Evolutionary conservation across 2,888 invertebrate genomes (phyloP).

Genomic region (Sinopyrophorus schimmeli): DNA sequence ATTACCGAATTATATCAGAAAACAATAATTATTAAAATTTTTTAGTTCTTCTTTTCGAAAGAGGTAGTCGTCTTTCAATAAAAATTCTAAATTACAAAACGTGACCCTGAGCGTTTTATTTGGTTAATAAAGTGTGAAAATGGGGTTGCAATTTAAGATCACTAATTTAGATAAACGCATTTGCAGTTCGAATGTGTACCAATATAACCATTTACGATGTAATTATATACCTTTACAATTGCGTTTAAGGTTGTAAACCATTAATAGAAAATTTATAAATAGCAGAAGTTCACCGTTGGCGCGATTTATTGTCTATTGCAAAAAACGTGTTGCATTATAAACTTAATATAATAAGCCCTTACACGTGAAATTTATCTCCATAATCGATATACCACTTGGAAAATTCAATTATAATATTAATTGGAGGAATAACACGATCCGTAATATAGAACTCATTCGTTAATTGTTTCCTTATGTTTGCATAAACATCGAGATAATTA

Average conservation of each 20-base stretch:
- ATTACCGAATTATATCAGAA: too few species aligned
- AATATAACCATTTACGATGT: conserved; percentile 1
- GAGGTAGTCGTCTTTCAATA: too few species aligned
- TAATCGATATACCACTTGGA: not conserved
- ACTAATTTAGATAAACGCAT: conserved; percentile 14
- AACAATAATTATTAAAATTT: too few species aligned
- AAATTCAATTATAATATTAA: not conserved
- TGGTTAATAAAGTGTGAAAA: conserved; percentile 15
- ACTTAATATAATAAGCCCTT: not conserved
- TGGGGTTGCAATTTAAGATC: conserved; percentile 7
- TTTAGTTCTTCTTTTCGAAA: too few species aligned
- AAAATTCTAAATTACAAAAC: too few species aligned
- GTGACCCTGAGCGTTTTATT: conserved; percentile 3
- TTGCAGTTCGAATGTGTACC: conserved; percentile 9
- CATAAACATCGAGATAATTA: conserved; percentile 2
- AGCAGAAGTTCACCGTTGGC: conserved; percentile 8
- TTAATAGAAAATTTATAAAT: conserved; percentile 12
- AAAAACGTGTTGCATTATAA: not conserved
- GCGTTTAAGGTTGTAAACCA: conserved; percentile 11
- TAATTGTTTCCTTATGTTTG: conserved; percentile 10
- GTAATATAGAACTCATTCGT: too few species aligned
- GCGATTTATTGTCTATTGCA: conserved; percentile 10
- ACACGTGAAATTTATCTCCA: conserved; percentile 1
- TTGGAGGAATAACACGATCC: too few species aligned
- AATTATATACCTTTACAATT: conserved; percentile 11